Base-by-base conservation (phyloP, 2,113 vertebrate species). In the Panthera leo region DNA sequence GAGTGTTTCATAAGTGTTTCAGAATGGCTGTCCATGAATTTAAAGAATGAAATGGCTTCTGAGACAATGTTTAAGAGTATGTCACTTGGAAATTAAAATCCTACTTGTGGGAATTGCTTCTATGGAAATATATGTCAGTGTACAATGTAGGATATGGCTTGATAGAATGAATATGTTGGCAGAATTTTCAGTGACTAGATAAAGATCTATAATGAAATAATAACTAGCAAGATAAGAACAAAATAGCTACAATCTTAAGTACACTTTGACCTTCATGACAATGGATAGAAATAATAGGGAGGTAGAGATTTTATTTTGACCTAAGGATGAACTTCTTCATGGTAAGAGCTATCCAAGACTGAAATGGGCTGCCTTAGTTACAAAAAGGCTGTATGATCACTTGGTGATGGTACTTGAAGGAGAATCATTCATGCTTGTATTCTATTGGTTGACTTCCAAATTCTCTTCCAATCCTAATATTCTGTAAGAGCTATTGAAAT, bases 181-280 rank as follows among this genome's bases (percentile, higher is more conserved):
- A 89, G 63, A 94, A 84, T 92, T 96, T 95, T 96, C 29, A 55
- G 45, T 87, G 51, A 84, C 75, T 85, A 93, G 82, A 93, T 79
- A 79, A 92, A 93, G 82, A 80, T 19, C 36, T 90, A 45, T 82
- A 93, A 88, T 91, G 95, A 97, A 96, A 97, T 88, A 90, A 61
- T 93, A 94, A 93, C 48, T 84, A 75, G 39, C 12, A 96, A 88
- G 65, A 82, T 80, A 80, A 96, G 95, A 93, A 68, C 45, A 90
- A 87, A 97, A 75, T 39, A 76, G 15, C 19, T 61, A 36, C 53
- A 58, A 42, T 42, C 23, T 85, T 80, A 89, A 89, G 53, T 80
- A 34, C 27, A 63, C 10, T 86, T 87, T 95, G 75, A 86, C 63
- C 67, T 92, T 82, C 53, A 82, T 58, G 75, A 76, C 29, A 45